Percentiles rank a stretch among this genome's conserved stretches.
Conservation (phyloP, 2,113 vertebrate genomes). For the Lasiurus cinereus region DNA sequence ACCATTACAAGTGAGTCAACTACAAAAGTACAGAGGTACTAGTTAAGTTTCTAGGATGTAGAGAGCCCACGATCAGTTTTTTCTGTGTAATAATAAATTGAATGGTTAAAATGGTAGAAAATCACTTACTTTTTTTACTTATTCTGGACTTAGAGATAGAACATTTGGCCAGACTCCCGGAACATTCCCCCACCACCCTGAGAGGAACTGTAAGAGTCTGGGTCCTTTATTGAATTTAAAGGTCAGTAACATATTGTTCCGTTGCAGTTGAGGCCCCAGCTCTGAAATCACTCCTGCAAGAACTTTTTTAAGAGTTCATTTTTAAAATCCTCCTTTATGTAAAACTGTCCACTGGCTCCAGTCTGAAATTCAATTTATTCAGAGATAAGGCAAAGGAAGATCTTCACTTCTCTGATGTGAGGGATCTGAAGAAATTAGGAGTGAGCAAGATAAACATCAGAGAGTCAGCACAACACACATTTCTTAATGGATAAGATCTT, state of each 20-base stretch:
- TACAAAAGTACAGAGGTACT: background rate
- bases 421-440: constrained; percentile 82
- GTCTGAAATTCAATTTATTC: constrained; percentile 80
- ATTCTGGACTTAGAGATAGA: constrained; percentile 11
- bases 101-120: constrained; percentile 62
- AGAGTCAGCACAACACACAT: constrained; percentile 73
- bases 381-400: constrained; percentile 75
- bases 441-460: constrained; percentile 81
- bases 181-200: background rate
- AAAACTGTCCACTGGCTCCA: constrained; percentile 57
- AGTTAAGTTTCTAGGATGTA: background rate
- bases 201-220: background rate
- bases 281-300: constrained; percentile 61
- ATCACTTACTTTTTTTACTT: constrained; percentile 32
- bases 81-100: constrained; percentile 28
- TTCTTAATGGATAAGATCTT: constrained; percentile 81
- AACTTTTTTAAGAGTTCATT: constrained; percentile 46
- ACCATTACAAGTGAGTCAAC: background rate
- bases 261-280: background rate
- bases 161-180: background rate
- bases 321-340: constrained; percentile 65
- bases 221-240: constrained; percentile 55
- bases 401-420: constrained; percentile 78
- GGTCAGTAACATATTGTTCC: constrained; percentile 1
- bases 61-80: constrained; percentile 27